Evolutionary conservation across 2,113 vertebrate species (phyloP).

Genomic region (Natator depressus): DNA sequence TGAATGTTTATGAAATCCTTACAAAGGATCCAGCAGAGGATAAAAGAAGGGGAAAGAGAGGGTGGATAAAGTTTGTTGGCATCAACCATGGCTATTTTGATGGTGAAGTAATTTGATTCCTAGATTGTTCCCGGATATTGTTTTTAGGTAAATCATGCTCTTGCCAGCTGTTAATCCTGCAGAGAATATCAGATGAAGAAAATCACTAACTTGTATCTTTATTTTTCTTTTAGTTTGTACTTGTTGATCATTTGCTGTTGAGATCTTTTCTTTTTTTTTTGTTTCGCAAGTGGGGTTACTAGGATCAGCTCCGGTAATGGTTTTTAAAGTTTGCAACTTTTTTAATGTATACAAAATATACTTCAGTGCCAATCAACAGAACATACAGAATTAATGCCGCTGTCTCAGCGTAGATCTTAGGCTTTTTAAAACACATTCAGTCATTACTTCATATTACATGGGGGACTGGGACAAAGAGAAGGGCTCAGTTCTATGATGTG

Average conservation of each 20-base stretch:
- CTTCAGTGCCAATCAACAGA: background rate
- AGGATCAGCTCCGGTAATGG: background rate
- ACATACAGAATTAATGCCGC: background rate
- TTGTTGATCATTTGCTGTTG: background rate
- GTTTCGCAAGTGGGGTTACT: background rate
- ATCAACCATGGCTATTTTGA: background rate
- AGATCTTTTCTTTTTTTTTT: background rate
- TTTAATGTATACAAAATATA: background rate
- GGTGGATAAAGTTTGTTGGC: background rate
- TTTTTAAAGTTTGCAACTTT: background rate
- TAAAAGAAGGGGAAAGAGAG: background rate
- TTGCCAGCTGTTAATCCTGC: background rate
- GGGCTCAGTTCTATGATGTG: background rate
- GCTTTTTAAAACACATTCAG: background rate
- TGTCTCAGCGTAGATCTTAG: background rate
- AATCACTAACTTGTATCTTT: background rate
- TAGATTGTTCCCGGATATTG: background rate
- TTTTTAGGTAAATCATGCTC: background rate
- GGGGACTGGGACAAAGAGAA: background rate
- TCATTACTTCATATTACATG: background rate
- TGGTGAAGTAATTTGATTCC: background rate
- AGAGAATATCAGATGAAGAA: background rate
- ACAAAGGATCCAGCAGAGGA: background rate
- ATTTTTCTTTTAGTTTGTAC: background rate
- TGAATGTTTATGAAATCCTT: accelerated